phyloP scores from a whole-genome alignment of 2,797 vertebrate genomes.

The Gymnopithys bicolor region DNA sequence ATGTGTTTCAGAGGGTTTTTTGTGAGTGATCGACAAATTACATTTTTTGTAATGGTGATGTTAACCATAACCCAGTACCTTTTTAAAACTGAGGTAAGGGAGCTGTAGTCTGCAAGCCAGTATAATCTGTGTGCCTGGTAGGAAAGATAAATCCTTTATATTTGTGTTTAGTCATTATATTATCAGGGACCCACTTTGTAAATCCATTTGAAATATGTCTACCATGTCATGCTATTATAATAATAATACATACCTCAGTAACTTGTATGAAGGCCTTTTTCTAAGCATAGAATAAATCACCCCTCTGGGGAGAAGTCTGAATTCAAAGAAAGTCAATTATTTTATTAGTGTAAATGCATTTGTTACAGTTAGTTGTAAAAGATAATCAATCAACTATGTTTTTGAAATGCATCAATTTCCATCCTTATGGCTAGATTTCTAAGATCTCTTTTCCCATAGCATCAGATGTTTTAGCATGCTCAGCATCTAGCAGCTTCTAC shows the following conservation, averaged over 20 bases:
- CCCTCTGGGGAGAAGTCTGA: background rate
- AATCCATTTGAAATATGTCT: background rate
- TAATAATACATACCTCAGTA: background rate
- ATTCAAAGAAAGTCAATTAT: background rate
- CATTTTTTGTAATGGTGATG: background rate
- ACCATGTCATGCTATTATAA: background rate
- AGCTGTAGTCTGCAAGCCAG: background rate
- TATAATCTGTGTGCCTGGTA: background rate
- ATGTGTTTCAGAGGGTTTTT: background rate
- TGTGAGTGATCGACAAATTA: background rate
- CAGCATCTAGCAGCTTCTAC: background rate
- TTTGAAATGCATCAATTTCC: background rate
- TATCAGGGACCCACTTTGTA: background rate
- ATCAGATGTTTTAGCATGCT: background rate
- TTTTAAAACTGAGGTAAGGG: background rate
- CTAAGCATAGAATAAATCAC: background rate
- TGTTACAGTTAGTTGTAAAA: constrained; percentile 20
- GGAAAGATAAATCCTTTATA: background rate
- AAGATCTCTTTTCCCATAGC: background rate
- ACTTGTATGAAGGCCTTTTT: background rate
- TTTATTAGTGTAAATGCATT: background rate
- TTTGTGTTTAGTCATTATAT: background rate
- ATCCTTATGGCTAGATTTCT: background rate
- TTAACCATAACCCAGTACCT: background rate
- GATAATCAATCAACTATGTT: background rate